These are phyloP conservation scores for Thinocorus orbignyianus DNA, from an alignment of 2,113 vertebrate species.

Conservation along the genomic window DNA sequence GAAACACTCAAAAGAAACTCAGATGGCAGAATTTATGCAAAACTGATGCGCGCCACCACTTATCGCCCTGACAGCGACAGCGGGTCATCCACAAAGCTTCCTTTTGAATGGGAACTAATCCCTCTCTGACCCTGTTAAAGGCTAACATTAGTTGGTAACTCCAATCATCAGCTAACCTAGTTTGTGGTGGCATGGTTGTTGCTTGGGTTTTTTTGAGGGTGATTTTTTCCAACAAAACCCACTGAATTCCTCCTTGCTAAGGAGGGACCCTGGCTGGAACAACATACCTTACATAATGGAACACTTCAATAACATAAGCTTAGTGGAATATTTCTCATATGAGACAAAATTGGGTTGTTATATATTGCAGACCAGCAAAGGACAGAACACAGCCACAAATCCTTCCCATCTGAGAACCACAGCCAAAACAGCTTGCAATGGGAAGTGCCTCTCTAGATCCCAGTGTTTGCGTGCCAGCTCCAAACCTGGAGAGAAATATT, in stretches of 20 bases:
- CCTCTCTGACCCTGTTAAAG: slow-evolving; percentile 24
- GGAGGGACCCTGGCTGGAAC: neutral
- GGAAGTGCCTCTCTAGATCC: neutral
- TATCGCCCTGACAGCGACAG: neutral
- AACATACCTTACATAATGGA: accelerated
- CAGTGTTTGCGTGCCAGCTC: neutral
- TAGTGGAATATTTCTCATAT: neutral
- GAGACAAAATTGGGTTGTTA: neutral
- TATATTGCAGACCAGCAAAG: neutral
- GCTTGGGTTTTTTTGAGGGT: neutral
- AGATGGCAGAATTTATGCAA: neutral
- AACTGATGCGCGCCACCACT: neutral
- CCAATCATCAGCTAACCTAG: neutral
- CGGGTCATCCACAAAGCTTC: slow-evolving; percentile 23
- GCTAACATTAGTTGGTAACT: neutral
- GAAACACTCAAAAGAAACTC: neutral
- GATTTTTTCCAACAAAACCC: neutral
- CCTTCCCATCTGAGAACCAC: neutral
- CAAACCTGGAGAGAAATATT: neutral
- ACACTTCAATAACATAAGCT: neutral
- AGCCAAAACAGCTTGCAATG: neutral
- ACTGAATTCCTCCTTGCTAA: neutral
- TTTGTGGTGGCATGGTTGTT: neutral
- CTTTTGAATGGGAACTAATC: neutral
- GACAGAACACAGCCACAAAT: neutral